Percentiles rank a stretch among this genome's conserved stretches.
Evolutionary conservation across 2,113 vertebrate genomes (phyloP).

Genomic region (Sula dactylatra): DNA sequence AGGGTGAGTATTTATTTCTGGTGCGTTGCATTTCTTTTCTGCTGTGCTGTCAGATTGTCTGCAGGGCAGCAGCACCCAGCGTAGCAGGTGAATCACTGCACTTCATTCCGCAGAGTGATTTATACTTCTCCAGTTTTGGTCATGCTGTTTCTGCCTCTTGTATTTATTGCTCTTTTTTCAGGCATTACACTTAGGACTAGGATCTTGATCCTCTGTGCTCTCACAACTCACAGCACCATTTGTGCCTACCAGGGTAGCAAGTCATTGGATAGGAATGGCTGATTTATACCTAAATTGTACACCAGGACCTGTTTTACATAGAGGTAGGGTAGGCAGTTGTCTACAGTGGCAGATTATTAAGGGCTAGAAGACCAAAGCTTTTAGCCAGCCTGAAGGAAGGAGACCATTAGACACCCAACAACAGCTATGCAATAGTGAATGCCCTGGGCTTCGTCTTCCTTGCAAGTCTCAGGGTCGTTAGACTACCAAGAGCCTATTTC

Average conservation of each 20-base stretch:
- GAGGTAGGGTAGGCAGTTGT: neutral
- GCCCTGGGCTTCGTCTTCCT: neutral
- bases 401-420: neutral
- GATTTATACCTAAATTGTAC: neutral
- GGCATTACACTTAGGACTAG: constrained; percentile 9
- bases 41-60: constrained; percentile 56
- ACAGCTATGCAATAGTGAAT: neutral
- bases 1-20: constrained; percentile 59
- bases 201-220: neutral
- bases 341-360: neutral
- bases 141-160: constrained; percentile 21
- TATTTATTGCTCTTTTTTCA: constrained; percentile 34
- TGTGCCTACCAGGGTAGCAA: neutral
- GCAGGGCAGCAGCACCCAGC: constrained; percentile 24
- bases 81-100: constrained; percentile 50
- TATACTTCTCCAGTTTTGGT: constrained; percentile 28
- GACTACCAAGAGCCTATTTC: neutral
- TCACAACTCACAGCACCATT: neutral
- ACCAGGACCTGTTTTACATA: neutral
- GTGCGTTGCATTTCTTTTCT: constrained; percentile 52
- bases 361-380: neutral
- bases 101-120: constrained; percentile 31
- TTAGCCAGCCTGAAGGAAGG: neutral
- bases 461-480: neutral
- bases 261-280: neutral